A percentile compares a stretch with the other conserved stretches of the same genome.
Evolutionary conservation across 2,113 vertebrate genomes (phyloP).

Genomic region (Oncorhynchus mykiss): DNA sequence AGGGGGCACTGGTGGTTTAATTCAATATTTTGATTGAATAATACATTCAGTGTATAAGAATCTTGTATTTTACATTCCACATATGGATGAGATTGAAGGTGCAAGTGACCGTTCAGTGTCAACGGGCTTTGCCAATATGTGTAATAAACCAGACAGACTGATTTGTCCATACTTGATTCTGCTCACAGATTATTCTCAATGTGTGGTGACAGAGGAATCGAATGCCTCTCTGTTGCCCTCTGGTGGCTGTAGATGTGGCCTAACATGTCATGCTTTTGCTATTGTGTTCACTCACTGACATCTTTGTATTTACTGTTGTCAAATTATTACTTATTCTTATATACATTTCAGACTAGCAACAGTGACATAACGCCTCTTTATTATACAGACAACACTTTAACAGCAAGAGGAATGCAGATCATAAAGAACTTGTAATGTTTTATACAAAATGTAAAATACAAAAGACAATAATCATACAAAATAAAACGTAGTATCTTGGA

Average conservation of each 20-base stretch:
- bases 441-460: constrained; percentile 14
- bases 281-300: no score
- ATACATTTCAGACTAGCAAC: not conserved
- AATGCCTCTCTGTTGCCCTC: constrained; percentile 42
- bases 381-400: constrained; percentile 30
- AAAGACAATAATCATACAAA: constrained; percentile 8
- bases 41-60: no score
- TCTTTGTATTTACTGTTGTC: no score
- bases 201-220: not conserved
- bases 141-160: not conserved
- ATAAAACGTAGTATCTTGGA: constrained; percentile 47
- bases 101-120: no score
- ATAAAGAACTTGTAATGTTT: constrained; percentile 21
- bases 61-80: no score
- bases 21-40: no score
- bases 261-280: no score
- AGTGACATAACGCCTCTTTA: constrained; percentile 34
- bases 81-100: no score
- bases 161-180: not conserved
- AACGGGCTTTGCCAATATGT: not conserved
- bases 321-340: not conserved
- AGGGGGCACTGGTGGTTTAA: no score
- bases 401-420: not conserved
- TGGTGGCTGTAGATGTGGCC: constrained; percentile 18
- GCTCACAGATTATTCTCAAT: no score